Base-by-base conservation (phyloP, 2,113 vertebrate species). In the Vulpes ferrilata region DNA sequence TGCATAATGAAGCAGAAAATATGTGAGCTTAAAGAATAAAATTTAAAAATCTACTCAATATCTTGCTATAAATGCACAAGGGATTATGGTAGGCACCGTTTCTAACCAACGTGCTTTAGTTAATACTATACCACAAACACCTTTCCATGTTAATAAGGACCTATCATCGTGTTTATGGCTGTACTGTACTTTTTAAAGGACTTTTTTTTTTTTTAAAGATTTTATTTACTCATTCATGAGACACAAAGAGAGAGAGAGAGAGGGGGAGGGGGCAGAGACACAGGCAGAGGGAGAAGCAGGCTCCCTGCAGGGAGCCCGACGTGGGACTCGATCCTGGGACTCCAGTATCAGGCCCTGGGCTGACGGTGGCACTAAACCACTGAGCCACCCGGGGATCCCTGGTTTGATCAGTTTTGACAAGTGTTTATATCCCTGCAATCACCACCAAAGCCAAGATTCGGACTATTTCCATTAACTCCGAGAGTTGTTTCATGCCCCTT, bases 1-100 rank as follows among this genome's bases (percentile, higher is more conserved):
- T 78, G 90, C 55, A 84, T 80, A 81, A 92, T 83, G 74, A 65
- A 76, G 5, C 27, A 74, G 51, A n/a, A 86, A 87, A 90, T 51
- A 92, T 1, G 12, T 20, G 6, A 92, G 32, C 11, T 48, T 88
- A 82, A 71, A 62, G 7, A 78, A 87, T 43, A 88, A 60, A 86
- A 35, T 62, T 71, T 62, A 25, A 60, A 74, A 94, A 51, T 43
- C 10, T 7, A 92, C 62, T 87, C 32, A 78, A 13, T 60, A 53
- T 48, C 51, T 55, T 82, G 43, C 22, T 88, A 78, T 27, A 78
- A 88, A 82, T 22, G 48, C n/a, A 93, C 9, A 38, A 62, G 65
- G 7, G 11, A 23, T 83, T 64, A 83, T 8, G 12, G 88, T 38
- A 88, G 48, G n/a, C 16, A 64, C 11, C 88, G 57, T 67, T 96